These are phyloP conservation scores for Andrena minutula DNA, from an alignment of 2,888 invertebrate genomes.

Conservation along the genomic window DNA sequence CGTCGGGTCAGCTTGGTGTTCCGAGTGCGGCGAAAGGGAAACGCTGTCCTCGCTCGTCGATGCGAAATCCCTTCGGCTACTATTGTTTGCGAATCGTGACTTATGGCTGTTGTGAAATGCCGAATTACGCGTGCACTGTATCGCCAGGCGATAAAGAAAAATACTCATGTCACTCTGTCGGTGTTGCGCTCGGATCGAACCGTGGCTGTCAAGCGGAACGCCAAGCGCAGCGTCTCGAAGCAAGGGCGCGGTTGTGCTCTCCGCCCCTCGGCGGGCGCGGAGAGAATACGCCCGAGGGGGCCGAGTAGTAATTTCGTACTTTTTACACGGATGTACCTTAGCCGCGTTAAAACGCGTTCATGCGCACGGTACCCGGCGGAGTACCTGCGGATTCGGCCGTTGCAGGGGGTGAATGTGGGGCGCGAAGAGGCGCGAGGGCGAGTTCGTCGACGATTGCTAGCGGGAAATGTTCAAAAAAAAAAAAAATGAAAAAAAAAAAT, in stretches of 20 bases:
- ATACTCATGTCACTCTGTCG: slow-evolving; percentile 37
- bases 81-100: background rate
- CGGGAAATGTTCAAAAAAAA: slow-evolving; percentile 6
- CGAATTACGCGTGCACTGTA: background rate
- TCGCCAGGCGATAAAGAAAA: background rate
- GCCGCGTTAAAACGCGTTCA: slow-evolving; percentile 43
- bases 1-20: slow-evolving; percentile 27
- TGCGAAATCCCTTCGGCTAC: background rate
- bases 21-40: background rate
- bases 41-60: background rate
- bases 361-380: slow-evolving; percentile 28
- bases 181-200: background rate
- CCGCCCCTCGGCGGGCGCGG: background rate
- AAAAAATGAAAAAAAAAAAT: too few species aligned
- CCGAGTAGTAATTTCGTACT: slow-evolving; percentile 53
- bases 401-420: background rate
- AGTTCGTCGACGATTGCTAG: background rate
- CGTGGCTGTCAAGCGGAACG: slow-evolving; percentile 26
- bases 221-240: slow-evolving; percentile 6
- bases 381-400: slow-evolving; percentile 30
- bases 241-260: slow-evolving; percentile 5
- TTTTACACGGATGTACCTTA: slow-evolving; percentile 54
- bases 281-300: background rate
- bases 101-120: background rate
- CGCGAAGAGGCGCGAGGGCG: slow-evolving; percentile 1